Conservation (phyloP, 2,888 invertebrate genomes). For the Dynastes hyllus region DNA sequence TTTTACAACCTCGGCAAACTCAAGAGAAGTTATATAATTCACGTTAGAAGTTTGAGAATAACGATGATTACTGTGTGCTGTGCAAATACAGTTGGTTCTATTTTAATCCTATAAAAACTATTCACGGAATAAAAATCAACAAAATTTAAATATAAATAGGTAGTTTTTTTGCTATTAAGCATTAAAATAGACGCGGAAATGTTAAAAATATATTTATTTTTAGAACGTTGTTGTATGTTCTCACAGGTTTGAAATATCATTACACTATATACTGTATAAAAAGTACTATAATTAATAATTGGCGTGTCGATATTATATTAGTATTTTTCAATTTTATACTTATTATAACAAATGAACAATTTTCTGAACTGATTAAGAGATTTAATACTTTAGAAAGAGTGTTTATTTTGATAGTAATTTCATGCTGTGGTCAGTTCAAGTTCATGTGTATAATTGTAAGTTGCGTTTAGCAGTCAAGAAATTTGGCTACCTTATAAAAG, state of each 20-base stretch:
- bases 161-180: neutral
- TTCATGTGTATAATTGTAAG: too few species aligned
- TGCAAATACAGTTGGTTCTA: neutral
- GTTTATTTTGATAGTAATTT: too few species aligned
- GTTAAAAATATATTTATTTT: neutral
- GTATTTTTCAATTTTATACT: too few species aligned
- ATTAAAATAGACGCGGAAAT: slow-evolving; percentile 18
- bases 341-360: too few species aligned
- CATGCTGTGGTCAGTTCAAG: too few species aligned
- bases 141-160: neutral
- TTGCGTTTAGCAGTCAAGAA: too few species aligned
- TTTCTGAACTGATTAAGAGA: too few species aligned
- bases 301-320: too few species aligned
- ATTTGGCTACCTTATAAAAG: too few species aligned
- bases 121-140: slow-evolving; percentile 8
- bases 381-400: too few species aligned
- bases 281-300: too few species aligned
- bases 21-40: neutral
- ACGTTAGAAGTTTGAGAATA: slow-evolving; percentile 1
- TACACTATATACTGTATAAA: too few species aligned
- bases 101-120: neutral
- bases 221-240: neutral
- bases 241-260: neutral
- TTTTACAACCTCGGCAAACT: neutral
- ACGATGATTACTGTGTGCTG: neutral